Evolutionary conservation across 2,888 invertebrate genomes (phyloP).

Genomic region (Nephrotoma appendiculata): DNA sequence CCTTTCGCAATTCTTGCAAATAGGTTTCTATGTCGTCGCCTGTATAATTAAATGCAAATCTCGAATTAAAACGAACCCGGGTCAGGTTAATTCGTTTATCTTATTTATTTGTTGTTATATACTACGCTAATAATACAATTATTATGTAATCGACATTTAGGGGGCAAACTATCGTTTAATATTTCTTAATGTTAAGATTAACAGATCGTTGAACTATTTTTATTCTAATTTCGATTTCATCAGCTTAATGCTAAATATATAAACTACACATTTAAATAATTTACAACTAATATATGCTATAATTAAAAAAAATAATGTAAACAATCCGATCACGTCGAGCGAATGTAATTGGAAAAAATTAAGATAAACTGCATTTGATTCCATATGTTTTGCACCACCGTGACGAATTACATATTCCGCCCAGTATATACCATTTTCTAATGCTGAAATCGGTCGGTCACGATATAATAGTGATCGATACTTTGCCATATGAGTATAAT

Average conservation of each 20-base stretch:
- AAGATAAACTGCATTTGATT: not conserved
- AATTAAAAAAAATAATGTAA: not conserved
- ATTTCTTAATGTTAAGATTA: no score
- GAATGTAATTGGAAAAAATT: conserved; percentile 22
- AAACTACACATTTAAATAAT: not conserved
- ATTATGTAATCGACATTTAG: no score
- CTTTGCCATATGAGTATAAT: conserved; percentile 19
- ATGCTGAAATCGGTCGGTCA: not conserved
- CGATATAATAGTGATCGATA: not conserved
- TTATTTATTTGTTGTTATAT: no score
- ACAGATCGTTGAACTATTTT: not conserved
- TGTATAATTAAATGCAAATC: no score
- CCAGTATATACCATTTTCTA: not conserved
- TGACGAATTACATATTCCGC: not conserved
- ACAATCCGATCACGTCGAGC: conserved; percentile 26
- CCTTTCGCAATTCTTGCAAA: no score
- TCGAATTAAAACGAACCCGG: no score
- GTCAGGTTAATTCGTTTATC: no score
- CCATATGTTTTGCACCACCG: not conserved
- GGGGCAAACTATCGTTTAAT: no score
- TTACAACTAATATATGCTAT: not conserved
- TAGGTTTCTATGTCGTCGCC: no score
- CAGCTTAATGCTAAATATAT: not conserved
- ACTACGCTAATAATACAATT: no score
- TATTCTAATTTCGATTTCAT: not conserved